Conservation (phyloP, 2,888 invertebrate genomes). For the Trissolcus japonicus region DNA sequence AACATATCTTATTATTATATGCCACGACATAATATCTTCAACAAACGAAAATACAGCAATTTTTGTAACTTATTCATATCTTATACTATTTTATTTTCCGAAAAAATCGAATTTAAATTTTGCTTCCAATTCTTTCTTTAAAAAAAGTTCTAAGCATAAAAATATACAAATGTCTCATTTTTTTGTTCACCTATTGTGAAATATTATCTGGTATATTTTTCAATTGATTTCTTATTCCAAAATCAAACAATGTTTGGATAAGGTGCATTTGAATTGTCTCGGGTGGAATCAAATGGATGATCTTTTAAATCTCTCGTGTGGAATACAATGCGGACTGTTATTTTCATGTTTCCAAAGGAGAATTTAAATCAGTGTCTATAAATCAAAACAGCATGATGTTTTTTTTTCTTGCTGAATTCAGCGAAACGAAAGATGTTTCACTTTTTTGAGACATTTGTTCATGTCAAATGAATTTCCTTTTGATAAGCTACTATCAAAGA, state of each 20-base stretch:
- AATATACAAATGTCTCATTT: no score
- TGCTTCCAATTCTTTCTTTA: no score
- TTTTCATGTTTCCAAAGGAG: slow-evolving; percentile 23
- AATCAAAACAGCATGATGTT: slow-evolving; percentile 32
- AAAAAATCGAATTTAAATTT: no score
- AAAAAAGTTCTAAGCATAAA: no score
- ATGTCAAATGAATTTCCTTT: no score
- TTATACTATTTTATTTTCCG: no score
- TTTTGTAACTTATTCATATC: no score
- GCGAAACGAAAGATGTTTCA: background rate
- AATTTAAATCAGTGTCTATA: slow-evolving; percentile 38
- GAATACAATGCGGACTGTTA: slow-evolving; percentile 3
- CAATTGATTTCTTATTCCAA: slow-evolving; percentile 13
- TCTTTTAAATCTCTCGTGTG: slow-evolving; percentile 1
- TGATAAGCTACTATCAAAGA: no score
- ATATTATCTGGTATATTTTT: background rate
- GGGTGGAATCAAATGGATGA: slow-evolving; percentile 16
- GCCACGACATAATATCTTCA: background rate
- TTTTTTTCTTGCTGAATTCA: slow-evolving; percentile 5
- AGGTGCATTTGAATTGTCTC: slow-evolving; percentile 30
- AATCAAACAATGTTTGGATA: slow-evolving; percentile 24
- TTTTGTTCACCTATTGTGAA: no score
- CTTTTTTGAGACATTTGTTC: background rate
- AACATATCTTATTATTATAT: no score
- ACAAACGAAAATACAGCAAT: no score